Conservation (phyloP, 2,797 vertebrate genomes). For the Zenarchopterus dispar region DNA sequence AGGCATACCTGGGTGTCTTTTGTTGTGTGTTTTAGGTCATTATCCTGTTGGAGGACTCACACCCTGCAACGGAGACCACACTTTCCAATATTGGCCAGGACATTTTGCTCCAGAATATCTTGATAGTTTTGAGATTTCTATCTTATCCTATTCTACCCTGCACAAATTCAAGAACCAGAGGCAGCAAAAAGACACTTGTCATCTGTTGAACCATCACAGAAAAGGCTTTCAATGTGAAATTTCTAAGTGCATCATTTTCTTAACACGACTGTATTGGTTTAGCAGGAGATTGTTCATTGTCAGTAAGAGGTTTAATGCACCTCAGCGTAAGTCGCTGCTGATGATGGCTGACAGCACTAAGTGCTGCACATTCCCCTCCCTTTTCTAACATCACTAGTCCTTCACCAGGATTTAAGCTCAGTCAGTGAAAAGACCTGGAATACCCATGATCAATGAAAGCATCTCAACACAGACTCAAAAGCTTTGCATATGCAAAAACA, state of each 20-base stretch:
- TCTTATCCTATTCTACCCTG: not conserved
- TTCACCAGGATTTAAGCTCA: conserved; percentile 8
- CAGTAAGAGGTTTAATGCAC: not conserved
- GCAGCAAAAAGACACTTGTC: no score
- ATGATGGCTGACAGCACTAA: conserved; percentile 38
- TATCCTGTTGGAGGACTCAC: no score
- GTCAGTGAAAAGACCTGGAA: conserved; percentile 25
- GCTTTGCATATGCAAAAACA: not conserved
- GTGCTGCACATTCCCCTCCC: conserved; percentile 10
- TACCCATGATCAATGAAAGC: conserved; percentile 2
- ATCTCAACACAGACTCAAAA: conserved; percentile 7
- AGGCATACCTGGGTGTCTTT: no score
- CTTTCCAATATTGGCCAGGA: no score
- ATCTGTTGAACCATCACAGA: not conserved
- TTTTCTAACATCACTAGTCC: conserved; percentile 14
- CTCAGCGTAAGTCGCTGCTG: conserved; percentile 17
- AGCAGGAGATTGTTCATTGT: not conserved
- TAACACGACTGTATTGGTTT: no score
- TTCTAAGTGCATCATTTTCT: not conserved
- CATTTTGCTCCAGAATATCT: no score
- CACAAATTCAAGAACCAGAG: not conserved
- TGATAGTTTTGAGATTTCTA: no score
- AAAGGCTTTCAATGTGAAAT: not conserved
- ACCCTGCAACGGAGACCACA: no score
- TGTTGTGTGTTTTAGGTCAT: no score